Evolutionary conservation across 2,113 vertebrate species (phyloP), one percentile per base, ranked within the genome.

Genomic region (Falco punctatus): DNA sequence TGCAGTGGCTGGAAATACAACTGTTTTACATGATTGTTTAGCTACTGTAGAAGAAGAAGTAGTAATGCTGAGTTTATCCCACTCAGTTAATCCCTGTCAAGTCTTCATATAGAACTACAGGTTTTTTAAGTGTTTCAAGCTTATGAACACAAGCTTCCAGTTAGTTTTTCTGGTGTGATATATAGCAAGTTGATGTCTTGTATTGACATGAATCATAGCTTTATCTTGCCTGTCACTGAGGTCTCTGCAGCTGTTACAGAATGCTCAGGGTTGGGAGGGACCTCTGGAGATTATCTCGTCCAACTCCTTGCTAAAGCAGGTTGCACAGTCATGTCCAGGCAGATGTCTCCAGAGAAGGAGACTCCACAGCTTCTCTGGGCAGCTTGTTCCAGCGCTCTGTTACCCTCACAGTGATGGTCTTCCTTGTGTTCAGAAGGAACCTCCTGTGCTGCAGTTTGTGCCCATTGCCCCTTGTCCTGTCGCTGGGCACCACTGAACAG

Each of bases 131-230:
- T 38, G 7, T 44, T 94, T 79, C 28, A 59, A 23, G 28, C 9
- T 23, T 75, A 17, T 48, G 61, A 67, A 24, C 7, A 5, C 11
- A 46, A 42, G 5, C 12, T 87, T 79, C 15, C 20, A 21, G 46
- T 40, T 80, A 18, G 2, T 57, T 92, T 88, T 91, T 59, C 57
- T 79, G 44, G 5, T 24, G 23, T 52, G 49, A 26, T 48, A 15
- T 12, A 4, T 14, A 16, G 59, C 0, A 0, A 55, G 27, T 8
- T 19, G 4, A 7, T 69, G 44, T 74, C 23, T 27, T 4, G 0
- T 57, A 28, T 66, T 0, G 0, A 5, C 7, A 0, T 23, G 40
- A 21, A 52, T 44, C 49, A 0, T 38, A 11, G 46, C 66, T 86
- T 66, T 66, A 19, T 88, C 26, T 48, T 73, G 10, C 20, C 8